Base-by-base conservation (phyloP, 2,888 invertebrate species). In the Rotaria magnacalcarata region DNA sequence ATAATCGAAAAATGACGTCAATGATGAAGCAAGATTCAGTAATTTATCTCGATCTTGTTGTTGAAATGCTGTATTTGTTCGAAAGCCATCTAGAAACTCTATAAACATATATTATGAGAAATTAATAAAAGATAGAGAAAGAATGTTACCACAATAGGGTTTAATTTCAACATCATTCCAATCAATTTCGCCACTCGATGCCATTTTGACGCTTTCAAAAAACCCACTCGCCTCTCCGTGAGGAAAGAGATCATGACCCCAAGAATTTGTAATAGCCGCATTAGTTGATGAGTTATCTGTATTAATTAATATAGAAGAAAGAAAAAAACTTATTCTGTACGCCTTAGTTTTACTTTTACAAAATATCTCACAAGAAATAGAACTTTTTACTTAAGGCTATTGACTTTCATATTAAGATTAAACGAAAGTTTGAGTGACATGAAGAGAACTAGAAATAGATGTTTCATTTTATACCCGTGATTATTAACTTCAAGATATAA, bases 131-230 rank as follows among this genome's bases (percentile, higher is more conserved):
- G 8, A 11, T 50, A 34, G 34, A 2, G 50, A 50, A 50, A 50
- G 8, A 8, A 41, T 41, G 27, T 60, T 87, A 90, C 91, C 90
- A 89, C 90, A 90, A 88, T 90, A 90, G 85, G 90, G 90, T 19
- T 89, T 88, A 85, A 90, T 89, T 88, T 91, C 90, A 60, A 90
- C 88, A 86, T 89, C 89, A 86, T 89, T 89, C 89, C 90, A 90
- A 87, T 90, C 89, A 85, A 89, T 89, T 84, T 88, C 88, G 19
- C 89, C 89, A 2, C 87, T 88, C 10, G 89, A 88, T 14, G 90
- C 90, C 85, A 90, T 87, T 80, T 90, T 88, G 50, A 91, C 88
- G 85, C 90, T 90, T 86, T 91, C 90, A 34, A 85, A 56, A 85
- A 86, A 85, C 75, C 56, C 84, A 52, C 74, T 84, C 34, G 67